Percentiles rank a stretch among this genome's conserved stretches.
Evolutionary conservation across 2,797 vertebrate species (phyloP).

Genomic region (Halcyon leucocephala): DNA sequence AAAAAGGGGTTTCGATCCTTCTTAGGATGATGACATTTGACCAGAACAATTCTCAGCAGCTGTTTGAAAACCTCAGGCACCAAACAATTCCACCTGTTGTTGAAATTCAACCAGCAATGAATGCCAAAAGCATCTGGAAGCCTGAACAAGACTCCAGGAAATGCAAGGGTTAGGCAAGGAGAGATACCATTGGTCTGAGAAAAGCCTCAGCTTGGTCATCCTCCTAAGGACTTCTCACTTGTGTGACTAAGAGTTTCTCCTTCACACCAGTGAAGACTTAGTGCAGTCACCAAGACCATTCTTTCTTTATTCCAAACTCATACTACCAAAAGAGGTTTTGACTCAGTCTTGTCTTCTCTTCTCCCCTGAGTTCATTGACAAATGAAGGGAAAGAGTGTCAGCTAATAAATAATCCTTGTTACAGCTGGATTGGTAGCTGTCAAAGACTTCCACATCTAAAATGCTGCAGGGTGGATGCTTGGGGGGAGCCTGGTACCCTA

Average conservation of each 20-base stretch:
- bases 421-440: background rate
- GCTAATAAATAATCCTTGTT: background rate
- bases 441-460: background rate
- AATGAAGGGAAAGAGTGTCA: background rate
- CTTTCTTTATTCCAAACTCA: background rate
- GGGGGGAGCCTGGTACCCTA: background rate
- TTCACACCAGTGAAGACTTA: background rate
- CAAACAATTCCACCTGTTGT: conserved; percentile 73
- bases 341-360: background rate
- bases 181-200: background rate
- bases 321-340: background rate
- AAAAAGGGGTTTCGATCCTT: background rate
- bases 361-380: background rate
- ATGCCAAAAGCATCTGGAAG: conserved; percentile 55
- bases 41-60: conserved; percentile 61
- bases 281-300: background rate
- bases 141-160: background rate
- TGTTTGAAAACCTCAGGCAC: conserved; percentile 56
- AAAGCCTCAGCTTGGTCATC: background rate
- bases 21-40: background rate
- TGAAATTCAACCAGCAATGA: conserved; percentile 60
- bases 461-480: rapidly evolving
- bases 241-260: background rate
- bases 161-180: background rate
- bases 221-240: background rate